Evolutionary conservation across 2,888 invertebrate genomes (phyloP).

Genomic region (Troglohyphantes excavatus): DNA sequence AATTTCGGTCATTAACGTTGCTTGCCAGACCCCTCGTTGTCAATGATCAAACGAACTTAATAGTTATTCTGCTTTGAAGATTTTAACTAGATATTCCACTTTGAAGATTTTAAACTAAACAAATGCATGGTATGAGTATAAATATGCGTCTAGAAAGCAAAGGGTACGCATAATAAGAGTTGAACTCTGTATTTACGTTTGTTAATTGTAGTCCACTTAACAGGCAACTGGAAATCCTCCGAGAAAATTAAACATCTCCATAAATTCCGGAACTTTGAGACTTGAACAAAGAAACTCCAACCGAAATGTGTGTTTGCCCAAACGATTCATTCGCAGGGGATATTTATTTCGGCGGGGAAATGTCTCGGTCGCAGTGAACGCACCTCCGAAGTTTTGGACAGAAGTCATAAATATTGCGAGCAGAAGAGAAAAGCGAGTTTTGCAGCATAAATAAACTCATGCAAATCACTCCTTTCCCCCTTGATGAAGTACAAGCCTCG

Average conservation of each 20-base stretch:
- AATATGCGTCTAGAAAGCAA: not conserved
- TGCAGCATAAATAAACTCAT: constrained; percentile 39
- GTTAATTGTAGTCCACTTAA: not conserved
- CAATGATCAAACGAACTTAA: not conserved
- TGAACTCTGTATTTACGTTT: not conserved
- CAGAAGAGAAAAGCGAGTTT: not conserved
- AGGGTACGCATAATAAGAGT: not conserved
- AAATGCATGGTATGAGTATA: too few species aligned
- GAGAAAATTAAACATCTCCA: not conserved
- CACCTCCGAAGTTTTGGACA: constrained; percentile 20
- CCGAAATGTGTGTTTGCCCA: constrained; percentile 2
- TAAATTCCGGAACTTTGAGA: constrained; percentile 13
- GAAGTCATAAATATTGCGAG: constrained; percentile 29
- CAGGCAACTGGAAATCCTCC: not conserved
- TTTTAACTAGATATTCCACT: too few species aligned
- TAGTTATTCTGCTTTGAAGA: not conserved
- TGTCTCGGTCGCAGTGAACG: not conserved
- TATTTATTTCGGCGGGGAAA: not conserved
- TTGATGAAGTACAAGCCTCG: constrained; percentile 27
- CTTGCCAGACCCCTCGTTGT: too few species aligned
- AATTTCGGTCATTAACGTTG: too few species aligned
- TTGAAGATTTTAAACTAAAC: not conserved
- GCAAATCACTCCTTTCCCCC: constrained; percentile 31
- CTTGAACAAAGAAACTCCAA: not conserved
- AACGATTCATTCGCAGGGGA: constrained; percentile 4